Base-by-base conservation (phyloP, 2,113 vertebrate species). In the Stomatorhinus ivindoensis region DNA sequence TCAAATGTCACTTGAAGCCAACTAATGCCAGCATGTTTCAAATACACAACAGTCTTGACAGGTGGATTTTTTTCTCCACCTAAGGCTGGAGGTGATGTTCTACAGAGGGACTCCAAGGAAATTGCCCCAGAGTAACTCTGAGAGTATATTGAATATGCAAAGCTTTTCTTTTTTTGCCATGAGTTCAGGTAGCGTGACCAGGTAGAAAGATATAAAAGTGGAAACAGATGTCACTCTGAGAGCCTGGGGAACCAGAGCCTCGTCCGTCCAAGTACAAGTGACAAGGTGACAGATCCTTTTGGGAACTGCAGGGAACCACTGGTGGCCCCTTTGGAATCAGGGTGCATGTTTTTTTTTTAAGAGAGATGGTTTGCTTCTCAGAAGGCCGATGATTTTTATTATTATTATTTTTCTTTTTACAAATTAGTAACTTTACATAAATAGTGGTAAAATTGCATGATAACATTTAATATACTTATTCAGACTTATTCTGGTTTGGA, bases 221-320 rank as follows among this genome's bases (percentile, higher is more conserved):
- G 90, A 94, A 93, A 94, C 93, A 93, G 90, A 89, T 93, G 94
- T 91, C 94, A 92, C 91, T 92, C 89, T 7, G 88, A 90, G 88
- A 91, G 93, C 92, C 92, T 90, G 82, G 94, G 93, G 93, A 94
- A 90, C 90, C 24, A 35, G 21, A 87, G 89, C 48, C 93, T 89
- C 90, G 89, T 91, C 90, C 21, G 27, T 90, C 91, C 88, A 50
- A 89, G 88, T 89, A 92, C 91, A 91, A 91, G 92, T 94, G 94
- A 95, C 93, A 93, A 92, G 90, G 76, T 92, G 87, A 93, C 92
- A 89, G 92, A 92, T 92, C 93, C 93, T 90, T 91, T 91, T 93
- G 88, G 92, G 85, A 76, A 88, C 44, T 58, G 89, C 90, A 92
- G 90, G 53, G 89, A 91, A 89, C 89, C 91, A 90, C 86, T 55